Base-by-base conservation (phyloP, 53 echinoderm and acorn worm species). In the Paracentrotus lividus region DNA sequence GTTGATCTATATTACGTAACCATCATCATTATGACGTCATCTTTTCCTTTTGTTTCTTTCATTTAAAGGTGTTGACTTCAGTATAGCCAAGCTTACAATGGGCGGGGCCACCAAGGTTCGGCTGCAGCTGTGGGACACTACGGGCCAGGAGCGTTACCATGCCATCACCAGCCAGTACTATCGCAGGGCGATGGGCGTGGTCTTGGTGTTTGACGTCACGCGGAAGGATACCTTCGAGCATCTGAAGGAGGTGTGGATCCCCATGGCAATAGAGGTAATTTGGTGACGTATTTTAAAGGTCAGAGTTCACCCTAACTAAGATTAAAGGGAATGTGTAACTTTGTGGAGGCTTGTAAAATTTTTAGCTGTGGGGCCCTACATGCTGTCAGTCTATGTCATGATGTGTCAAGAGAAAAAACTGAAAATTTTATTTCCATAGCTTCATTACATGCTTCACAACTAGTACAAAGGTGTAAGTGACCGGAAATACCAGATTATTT, bases 91-190 rank as follows among this genome's bases (percentile, higher is more conserved):
- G 68, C 93, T 97, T 40, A 88, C 86, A 20, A 88, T 97, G 8
- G 93, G 95, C 88, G 66, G 61, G 18, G 55, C 87, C 26, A 93
- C 93, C 36, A 90, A 59, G 32, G 86, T 96, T 36, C 88, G 97
- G 5, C 88, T 97, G 13, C 97, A 97, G 90, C 89, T 97, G 2
- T 97, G 97, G 97, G 97, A 97, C 66, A 97, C 97, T 38, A 96
- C 97, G 1, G 97, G 97, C 24, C 96, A 96, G 77, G 97, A 97
- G 95, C 94, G 94, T 23, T 97, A 93, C 95, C 94, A 95, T 59
- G 96, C 97, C 81, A 97, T 97, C 60, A 97, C 97, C 45, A 95
- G 93, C n/a, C 94, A 94, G 40, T 97, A 97, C 86, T 97, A 97
- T 92, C 94, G 95, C 5, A 90, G 95, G 72, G 97, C 97, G 9